Conservation (phyloP, 2,888 invertebrate species). For the Sphinx pinastri region DNA sequence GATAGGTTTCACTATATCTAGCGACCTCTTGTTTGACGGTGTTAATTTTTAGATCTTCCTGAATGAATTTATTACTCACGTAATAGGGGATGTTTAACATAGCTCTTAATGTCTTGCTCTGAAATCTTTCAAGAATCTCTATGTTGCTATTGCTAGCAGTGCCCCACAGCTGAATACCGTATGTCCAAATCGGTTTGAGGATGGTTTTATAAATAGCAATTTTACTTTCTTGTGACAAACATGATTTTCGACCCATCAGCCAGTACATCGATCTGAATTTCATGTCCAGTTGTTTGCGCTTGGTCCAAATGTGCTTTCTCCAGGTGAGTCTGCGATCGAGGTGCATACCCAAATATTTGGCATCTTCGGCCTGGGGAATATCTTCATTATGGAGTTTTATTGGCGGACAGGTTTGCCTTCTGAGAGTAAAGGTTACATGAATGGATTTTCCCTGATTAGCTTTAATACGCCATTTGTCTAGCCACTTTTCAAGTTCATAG, state of each 20-base stretch:
- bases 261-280: conserved; percentile 27
- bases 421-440: no score
- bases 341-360: no score
- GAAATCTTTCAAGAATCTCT: conserved; percentile 32
- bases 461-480: conserved; percentile 24
- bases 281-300: conserved; percentile 30
- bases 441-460: conserved; percentile 20
- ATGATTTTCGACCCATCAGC: conserved; percentile 31
- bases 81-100: conserved; percentile 25
- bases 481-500: conserved; percentile 11
- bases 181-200: conserved; percentile 35
- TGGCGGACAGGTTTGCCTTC: no score
- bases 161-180: conserved; percentile 35
- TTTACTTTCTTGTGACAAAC: neutral
- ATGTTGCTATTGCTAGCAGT: conserved; percentile 32
- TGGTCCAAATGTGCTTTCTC: conserved; percentile 10
- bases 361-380: no score
- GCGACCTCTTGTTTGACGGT: no score
- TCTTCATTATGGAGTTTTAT: no score
- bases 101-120: conserved; percentile 25
- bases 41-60: no score
- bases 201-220: conserved; percentile 31
- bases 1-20: no score
- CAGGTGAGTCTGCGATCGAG: no score
- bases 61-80: conserved; percentile 19